Evolutionary conservation across 2,888 invertebrate genomes (phyloP), one percentile per base, ranked within the genome.

Genomic region (Scotopteryx bipunctaria): DNA sequence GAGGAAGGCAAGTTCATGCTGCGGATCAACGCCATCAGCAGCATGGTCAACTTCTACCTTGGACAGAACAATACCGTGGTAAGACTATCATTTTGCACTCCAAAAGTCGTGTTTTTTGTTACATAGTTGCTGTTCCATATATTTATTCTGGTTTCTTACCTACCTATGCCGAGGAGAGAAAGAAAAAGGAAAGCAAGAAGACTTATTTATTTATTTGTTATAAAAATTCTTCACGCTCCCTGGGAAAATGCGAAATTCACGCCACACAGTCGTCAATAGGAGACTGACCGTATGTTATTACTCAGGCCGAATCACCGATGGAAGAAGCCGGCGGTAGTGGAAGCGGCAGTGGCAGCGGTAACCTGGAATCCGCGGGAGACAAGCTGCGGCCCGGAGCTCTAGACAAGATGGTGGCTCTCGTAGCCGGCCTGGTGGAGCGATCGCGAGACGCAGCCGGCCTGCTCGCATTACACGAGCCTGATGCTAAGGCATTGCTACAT

Each of bases 371-470:
- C 27, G 81, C 76, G 1, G 86, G 86, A 0, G 93, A 93, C 69
- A 97, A 97, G 78, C 94, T 96, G 63, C 93, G 97, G 56, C 97
- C 98, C 0, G 96, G 96, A 0, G 97, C 98, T 0, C 86, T 98
- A 8, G 98, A 98, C 83, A 98, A 98, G 88, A 98, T 98, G 98
- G 96, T 98, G 61, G 96, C 97, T 6, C 86, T 98, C 6, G 95
- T 98, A 19, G 96, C 97, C 0, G 94, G 95, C 1, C 91, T 98
- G 9, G 97, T 97, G 25, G 98, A 98, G 81, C 94, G 96, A 59
- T 97, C 97, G 27, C 91, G 98, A 1, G 96, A 95, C 59, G 91
- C 95, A 3, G 94, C 94, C 73, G 95, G 92, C 43, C 92, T 94
- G 57, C 88, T 98, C 15, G 93, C 94, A 38, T 85, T 98, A 17